Base-by-base conservation (phyloP, 2,888 invertebrate genomes). In the Megastigmus dorsalis region DNA sequence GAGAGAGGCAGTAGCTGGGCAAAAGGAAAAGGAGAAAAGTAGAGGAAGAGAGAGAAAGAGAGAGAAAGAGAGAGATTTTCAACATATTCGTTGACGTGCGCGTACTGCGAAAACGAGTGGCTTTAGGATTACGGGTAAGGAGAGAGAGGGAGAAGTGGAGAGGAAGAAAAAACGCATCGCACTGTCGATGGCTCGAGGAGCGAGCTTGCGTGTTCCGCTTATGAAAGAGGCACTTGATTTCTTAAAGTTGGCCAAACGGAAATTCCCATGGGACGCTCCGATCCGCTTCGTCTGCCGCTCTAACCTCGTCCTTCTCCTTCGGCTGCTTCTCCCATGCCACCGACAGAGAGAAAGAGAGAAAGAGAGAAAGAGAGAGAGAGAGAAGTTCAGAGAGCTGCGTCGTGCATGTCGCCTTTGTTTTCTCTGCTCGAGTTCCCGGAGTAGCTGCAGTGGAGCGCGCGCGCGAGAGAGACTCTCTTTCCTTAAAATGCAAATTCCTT, bases 161-260 rank as follows among this genome's bases (percentile, higher is more conserved):
- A 45, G 38, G 38, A 10, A 20, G 26, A 10, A 18, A 43, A n/a
- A 13, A 52, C n/a, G 41, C 48, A 23, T 59, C 52, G 60, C 38
- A 43, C 18, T n/a, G 62, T 43, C 63, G 59, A 59, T 69, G 68
- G 52, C 23, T 41, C 60, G 62, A 60, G 43, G 33, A 30, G 55
- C 50, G 52, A 69, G 71, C 55, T 67, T 79, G 81, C 82, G 82
- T 82, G 82, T 81, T 78, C 79, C 73, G 80, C 77, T 80, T 82
- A 82, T 81, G 79, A 81, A 82, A 79, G 79, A 78, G 79, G 78
- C 74, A 75, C 79, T 77, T 76, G 80, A 80, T 81, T 80, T 79
- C 74, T 74, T 60, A 66, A 76, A 78, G 68, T 78, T 78, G 77
- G 66, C 79, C 75, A 77, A 70, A 79, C 79, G 79, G 76, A 80